Evolutionary conservation across 2,113 vertebrate species (phyloP).

Genomic region (Scortum barcoo): DNA sequence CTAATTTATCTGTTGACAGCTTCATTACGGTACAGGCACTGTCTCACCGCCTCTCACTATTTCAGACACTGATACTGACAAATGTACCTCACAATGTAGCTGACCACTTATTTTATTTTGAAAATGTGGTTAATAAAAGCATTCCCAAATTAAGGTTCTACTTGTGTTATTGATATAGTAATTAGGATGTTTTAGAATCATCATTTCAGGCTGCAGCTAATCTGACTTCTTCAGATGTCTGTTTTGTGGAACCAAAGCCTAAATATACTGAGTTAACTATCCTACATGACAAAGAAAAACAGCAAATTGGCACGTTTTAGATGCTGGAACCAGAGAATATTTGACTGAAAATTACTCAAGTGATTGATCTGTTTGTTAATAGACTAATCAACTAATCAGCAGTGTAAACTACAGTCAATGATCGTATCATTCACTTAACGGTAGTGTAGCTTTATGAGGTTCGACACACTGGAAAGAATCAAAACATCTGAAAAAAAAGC

Average conservation of each 20-base stretch:
- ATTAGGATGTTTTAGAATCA: neutral
- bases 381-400: neutral
- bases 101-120: neutral
- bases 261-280: neutral
- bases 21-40: neutral
- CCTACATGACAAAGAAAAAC: neutral
- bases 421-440: neutral
- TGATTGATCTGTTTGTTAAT: neutral
- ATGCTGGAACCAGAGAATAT: neutral
- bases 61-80: conserved; percentile 11
- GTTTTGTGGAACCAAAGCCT: neutral
- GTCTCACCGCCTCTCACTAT: conserved; percentile 6
- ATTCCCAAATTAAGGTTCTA: conserved; percentile 1
- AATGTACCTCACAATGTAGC: neutral
- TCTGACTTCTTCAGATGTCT: neutral
- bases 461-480: neutral
- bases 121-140: conserved; percentile 39
- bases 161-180: neutral
- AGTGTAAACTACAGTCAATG: neutral
- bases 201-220: neutral
- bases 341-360: neutral
- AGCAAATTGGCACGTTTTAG: neutral
- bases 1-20: neutral
- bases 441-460: neutral
- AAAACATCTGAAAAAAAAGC: neutral